phyloP scores from a whole-genome alignment of 2,797 vertebrate genomes.

The Malurus leucopterus region DNA sequence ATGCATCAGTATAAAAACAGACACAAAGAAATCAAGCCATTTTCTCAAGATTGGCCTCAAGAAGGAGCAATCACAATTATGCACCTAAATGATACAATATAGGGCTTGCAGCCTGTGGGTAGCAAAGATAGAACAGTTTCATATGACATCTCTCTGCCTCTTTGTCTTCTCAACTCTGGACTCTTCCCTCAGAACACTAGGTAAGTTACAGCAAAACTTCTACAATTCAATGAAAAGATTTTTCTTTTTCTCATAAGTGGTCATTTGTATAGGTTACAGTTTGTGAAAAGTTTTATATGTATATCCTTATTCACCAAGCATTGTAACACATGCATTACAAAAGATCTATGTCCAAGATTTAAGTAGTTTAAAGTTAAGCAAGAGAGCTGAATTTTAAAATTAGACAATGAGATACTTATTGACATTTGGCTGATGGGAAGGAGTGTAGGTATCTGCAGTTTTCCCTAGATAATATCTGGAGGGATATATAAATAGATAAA shows the following conservation, averaged over 20 bases:
- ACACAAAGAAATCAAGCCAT: not conserved
- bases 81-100: not conserved
- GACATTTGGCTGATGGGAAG: not conserved
- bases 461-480: not conserved
- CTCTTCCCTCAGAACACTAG: not conserved
- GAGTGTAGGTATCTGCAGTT: not conserved
- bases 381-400: not conserved
- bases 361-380: not conserved
- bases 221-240: not conserved
- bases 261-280: not conserved
- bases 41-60: not conserved
- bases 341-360: not conserved
- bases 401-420: not conserved
- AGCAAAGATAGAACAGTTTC: not conserved
- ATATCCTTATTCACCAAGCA: not conserved
- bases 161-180: not conserved
- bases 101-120: not conserved
- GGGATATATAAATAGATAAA: not conserved
- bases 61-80: not conserved
- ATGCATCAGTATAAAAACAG: not conserved
- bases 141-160: not conserved
- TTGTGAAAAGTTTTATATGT: not conserved
- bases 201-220: not conserved
- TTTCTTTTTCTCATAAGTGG: not conserved
- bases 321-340: not conserved